Percentiles rank a stretch among this genome's conserved stretches.
Evolutionary conservation across 2,888 invertebrate species (phyloP).

Genomic region (Andrena chrysosceles): DNA sequence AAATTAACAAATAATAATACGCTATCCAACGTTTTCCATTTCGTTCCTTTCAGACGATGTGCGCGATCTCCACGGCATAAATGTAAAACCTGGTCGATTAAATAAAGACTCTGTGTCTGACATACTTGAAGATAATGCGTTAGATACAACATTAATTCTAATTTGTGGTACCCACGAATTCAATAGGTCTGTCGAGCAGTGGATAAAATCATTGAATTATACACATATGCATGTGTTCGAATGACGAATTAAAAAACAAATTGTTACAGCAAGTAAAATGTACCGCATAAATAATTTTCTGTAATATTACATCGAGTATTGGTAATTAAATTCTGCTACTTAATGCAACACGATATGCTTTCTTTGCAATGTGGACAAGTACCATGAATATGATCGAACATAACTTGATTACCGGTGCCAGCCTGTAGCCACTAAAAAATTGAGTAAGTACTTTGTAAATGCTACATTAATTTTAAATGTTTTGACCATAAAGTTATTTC

Average conservation of each 20-base stretch:
- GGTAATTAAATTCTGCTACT: conserved; percentile 32
- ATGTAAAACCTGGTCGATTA: conserved; percentile 72
- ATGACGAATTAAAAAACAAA: conserved; percentile 2
- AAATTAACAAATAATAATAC: neutral
- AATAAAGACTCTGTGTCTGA: conserved; percentile 62
- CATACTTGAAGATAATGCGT: conserved; percentile 55
- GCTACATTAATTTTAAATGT: neutral
- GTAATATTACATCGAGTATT: neutral
- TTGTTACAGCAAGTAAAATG: neutral
- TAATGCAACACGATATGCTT: conserved; percentile 76
- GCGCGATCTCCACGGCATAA: conserved; percentile 73
- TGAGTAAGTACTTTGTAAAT: conserved; percentile 20
- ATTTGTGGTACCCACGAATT: conserved; percentile 80
- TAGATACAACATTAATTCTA: conserved; percentile 76
- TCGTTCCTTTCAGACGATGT: conserved; percentile 66
- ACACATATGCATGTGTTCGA: conserved; percentile 74
- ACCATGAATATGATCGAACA: conserved; percentile 79
- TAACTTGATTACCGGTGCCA: conserved; percentile 75
- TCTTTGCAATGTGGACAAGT: conserved; percentile 80
- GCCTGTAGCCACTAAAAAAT: conserved; percentile 79
- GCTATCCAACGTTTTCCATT: neutral
- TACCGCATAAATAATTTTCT: neutral
- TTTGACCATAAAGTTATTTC: conserved; percentile 9
- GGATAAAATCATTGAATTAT: conserved; percentile 65
- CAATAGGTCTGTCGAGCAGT: conserved; percentile 70